A percentile compares a stretch with the other conserved stretches of the same genome.
Evolutionary conservation across 2,113 vertebrate species (phyloP).

Genomic region (Lagenorhynchus albirostris): DNA sequence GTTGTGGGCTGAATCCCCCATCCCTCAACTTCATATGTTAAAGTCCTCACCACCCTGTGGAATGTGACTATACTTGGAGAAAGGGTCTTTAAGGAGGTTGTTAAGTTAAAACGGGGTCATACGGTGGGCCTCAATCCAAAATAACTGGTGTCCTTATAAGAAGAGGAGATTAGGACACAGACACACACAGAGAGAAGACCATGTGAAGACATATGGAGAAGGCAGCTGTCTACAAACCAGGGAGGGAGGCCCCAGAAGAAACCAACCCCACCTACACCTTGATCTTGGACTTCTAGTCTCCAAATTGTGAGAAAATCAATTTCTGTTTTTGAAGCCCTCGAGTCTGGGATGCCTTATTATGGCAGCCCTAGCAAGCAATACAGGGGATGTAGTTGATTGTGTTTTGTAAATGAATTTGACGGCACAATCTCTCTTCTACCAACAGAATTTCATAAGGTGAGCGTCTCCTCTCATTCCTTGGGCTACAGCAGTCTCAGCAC

Average conservation of each 20-base stretch:
- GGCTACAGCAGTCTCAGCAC: not conserved
- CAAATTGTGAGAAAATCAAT: not conserved
- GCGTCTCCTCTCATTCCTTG: not conserved
- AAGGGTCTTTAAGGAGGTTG: not conserved
- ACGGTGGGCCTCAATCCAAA: not conserved
- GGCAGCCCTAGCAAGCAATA: not conserved
- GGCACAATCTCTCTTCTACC: not conserved
- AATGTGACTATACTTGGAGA: not conserved
- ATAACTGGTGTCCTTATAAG: not conserved
- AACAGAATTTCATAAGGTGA: not conserved
- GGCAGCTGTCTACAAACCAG: not conserved
- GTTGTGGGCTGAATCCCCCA: not conserved
- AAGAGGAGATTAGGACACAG: not conserved
- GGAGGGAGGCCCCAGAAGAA: not conserved
- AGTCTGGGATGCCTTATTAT: not conserved
- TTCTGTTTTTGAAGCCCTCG: not conserved
- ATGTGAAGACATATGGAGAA: not conserved
- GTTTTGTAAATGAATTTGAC: not conserved
- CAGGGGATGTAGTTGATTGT: not conserved
- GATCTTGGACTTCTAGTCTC: not conserved
- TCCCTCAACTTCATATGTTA: not conserved
- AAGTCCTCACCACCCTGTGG: not conserved
- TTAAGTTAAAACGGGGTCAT: not conserved
- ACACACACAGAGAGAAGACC: not conserved
- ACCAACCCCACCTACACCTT: not conserved